Evolutionary conservation across 2,888 invertebrate genomes (phyloP).

Genomic region (Gryllus longicercus): DNA sequence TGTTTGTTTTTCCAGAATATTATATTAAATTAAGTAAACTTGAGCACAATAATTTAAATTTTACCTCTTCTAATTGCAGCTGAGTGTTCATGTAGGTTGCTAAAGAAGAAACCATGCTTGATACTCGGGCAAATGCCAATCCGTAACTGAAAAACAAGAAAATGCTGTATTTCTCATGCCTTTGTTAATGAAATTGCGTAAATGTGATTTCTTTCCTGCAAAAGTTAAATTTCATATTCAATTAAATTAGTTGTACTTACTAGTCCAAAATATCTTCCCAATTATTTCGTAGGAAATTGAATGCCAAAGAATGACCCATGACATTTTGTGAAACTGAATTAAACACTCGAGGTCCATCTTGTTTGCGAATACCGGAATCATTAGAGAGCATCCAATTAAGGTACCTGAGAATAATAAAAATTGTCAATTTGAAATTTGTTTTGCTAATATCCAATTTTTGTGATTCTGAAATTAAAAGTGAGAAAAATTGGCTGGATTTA

Average conservation of each 20-base stretch:
- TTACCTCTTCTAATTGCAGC: constrained; percentile 38
- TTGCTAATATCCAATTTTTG: no score
- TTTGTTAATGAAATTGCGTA: not conserved
- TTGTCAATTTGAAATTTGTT: no score
- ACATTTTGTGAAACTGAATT: constrained; percentile 56
- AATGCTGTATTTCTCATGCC: not conserved
- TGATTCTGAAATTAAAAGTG: no score
- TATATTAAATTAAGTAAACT: not conserved
- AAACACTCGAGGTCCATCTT: constrained; percentile 59
- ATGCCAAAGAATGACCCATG: constrained; percentile 58
- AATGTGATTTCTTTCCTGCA: not conserved
- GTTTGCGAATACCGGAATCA: constrained; percentile 57
- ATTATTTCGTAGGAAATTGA: constrained; percentile 55
- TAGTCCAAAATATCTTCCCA: constrained; percentile 50
- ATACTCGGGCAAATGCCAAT: constrained; percentile 36
- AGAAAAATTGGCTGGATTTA: no score
- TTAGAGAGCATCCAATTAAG: constrained; percentile 52
- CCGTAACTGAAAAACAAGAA: constrained; percentile 38
- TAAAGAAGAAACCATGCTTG: constrained; percentile 38
- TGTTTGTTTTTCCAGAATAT: no score
- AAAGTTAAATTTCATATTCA: constrained; percentile 19
- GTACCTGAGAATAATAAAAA: constrained; percentile 47
- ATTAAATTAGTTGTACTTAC: constrained; percentile 44
- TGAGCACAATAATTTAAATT: constrained; percentile 20
- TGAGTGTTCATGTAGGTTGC: constrained; percentile 39